Conservation (phyloP, 2,113 vertebrate genomes). For the Caretta caretta region DNA sequence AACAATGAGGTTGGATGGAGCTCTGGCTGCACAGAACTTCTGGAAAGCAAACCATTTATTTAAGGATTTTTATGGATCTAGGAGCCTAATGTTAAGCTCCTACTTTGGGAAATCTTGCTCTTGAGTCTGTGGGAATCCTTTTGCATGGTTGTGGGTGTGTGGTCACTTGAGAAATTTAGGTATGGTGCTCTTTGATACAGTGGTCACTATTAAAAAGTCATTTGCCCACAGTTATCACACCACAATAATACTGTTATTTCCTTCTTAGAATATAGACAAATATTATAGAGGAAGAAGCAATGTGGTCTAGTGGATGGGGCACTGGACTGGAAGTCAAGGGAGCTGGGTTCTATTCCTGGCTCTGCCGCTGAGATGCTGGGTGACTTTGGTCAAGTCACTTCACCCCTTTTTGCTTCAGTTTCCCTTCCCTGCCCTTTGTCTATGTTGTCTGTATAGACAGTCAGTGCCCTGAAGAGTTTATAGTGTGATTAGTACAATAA, state of each 20-base stretch:
- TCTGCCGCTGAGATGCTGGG: rapidly evolving
- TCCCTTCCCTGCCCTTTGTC: not conserved
- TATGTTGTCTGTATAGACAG: not conserved
- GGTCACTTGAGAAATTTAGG: slow-evolving; percentile 4
- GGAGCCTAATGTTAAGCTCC: not conserved
- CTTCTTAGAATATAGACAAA: not conserved
- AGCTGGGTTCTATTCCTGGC: not conserved
- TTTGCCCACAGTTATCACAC: not conserved
- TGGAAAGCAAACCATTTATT: not conserved
- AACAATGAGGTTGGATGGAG: not conserved
- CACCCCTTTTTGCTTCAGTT: slow-evolving; percentile 46
- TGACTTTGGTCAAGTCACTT: not conserved
- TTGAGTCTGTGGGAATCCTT: not conserved
- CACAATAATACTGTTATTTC: not conserved
- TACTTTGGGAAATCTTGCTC: not conserved
- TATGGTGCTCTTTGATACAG: not conserved
- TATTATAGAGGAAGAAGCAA: not conserved
- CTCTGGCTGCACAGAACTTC: not conserved
- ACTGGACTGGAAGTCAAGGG: rapidly evolving
- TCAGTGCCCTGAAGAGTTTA: too few relatives aligned
- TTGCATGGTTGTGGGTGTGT: not conserved
- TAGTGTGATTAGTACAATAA: not conserved
- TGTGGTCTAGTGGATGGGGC: not conserved
- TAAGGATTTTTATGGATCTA: not conserved
- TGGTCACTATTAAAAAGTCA: not conserved